These are phyloP conservation scores for Drosophila kohkoa DNA, from an alignment of 1,140 invertebrate species.

Conservation along the genomic window DNA sequence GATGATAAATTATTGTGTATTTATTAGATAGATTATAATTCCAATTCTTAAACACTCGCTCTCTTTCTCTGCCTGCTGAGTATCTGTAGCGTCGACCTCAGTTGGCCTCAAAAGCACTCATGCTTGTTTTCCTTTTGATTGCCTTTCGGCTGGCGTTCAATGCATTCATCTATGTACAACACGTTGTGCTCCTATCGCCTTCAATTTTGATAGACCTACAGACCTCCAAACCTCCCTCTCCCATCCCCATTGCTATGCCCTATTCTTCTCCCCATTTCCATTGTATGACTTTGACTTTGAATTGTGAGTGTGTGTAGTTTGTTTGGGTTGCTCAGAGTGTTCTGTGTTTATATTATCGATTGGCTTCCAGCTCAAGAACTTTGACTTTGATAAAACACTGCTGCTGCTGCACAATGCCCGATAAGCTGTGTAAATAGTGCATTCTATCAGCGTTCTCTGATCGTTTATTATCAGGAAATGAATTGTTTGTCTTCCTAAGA, in stretches of 20 bases:
- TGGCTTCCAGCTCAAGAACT: conserved; percentile 33
- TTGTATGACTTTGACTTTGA: conserved; percentile 48
- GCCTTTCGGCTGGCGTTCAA: conserved; percentile 31
- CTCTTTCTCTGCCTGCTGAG: not conserved
- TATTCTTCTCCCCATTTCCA: conserved; percentile 4
- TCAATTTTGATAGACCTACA: conserved; percentile 31
- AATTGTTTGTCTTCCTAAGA: conserved; percentile 27
- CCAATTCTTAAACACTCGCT: not conserved
- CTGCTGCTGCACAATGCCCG: conserved; percentile 26
- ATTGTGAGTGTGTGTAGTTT: conserved; percentile 32
- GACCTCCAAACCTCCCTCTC: not conserved
- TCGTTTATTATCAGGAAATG: conserved; percentile 37
- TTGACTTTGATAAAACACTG: conserved; percentile 50
- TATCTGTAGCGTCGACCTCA: conserved; percentile 2
- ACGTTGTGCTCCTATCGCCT: conserved; percentile 34
- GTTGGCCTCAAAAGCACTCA: not conserved
- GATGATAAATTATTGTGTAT: too few species aligned
- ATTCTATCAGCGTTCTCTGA: conserved; percentile 15
- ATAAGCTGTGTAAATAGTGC: conserved; percentile 40
- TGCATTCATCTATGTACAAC: conserved; percentile 41
- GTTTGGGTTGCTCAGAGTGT: not conserved
- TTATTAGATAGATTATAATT: too few species aligned
- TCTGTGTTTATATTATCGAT: conserved; percentile 51
- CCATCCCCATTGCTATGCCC: not conserved
- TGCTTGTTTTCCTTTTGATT: conserved; percentile 33